Evolutionary conservation across 2,113 vertebrate genomes (phyloP).

Genomic region (Macaca fascicularis): DNA sequence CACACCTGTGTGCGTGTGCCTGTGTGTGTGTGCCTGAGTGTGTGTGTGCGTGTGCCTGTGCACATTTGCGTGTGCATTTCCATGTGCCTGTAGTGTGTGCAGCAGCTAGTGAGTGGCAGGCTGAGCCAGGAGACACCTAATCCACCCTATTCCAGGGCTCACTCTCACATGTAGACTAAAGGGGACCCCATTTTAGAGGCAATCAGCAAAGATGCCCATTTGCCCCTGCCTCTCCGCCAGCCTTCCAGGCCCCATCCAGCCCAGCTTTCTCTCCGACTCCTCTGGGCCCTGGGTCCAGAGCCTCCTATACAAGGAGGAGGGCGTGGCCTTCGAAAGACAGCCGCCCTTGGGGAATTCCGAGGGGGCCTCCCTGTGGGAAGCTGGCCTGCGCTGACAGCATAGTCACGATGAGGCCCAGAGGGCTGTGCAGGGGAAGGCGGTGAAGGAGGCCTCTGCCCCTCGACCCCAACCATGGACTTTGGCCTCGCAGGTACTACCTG

Average conservation of each 20-base stretch:
- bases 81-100: no score
- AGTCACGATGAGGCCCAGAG: rapidly evolving
- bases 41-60: neutral
- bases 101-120: neutral
- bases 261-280: neutral
- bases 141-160: neutral
- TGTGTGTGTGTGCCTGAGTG: no score
- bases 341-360: no score
- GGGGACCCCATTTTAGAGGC: neutral
- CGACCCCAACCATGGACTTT: neutral
- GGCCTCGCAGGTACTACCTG: neutral
- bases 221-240: neutral
- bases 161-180: rapidly evolving
- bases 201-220: rapidly evolving
- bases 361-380: no score
- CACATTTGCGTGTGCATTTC: no score
- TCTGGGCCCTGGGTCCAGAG: no score
- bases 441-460: neutral
- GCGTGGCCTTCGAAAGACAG: neutral
- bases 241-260: rapidly evolving
- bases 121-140: neutral
- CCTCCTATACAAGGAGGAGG: no score
- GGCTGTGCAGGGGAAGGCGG: neutral
- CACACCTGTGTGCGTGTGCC: no score
- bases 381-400: rapidly evolving